These are phyloP conservation scores for Drosophila sturtevanti DNA, from an alignment of 1,140 invertebrate species.

Conservation along the genomic window DNA sequence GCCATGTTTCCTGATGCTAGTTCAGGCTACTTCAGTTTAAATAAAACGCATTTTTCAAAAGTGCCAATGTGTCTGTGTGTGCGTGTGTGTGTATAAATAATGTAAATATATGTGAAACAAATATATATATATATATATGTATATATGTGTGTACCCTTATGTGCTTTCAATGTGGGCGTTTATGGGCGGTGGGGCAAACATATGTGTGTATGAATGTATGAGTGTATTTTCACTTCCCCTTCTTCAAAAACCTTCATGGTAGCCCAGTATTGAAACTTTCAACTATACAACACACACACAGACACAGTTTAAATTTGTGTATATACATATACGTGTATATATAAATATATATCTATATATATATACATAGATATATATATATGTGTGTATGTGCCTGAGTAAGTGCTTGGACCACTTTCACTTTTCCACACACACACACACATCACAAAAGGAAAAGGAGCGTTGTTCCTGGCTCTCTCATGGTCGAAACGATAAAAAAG, in stretches of 20 bases:
- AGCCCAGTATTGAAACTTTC: constrained; percentile 75
- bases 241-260: constrained; percentile 11
- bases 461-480: constrained; percentile 50
- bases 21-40: constrained; percentile 56
- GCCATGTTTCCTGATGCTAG: constrained; percentile 19
- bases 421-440: constrained; percentile 32
- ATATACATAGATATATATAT: background rate
- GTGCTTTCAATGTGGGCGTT: constrained; percentile 63
- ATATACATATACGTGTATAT: background rate
- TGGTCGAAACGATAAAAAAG: constrained; percentile 77
- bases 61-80: constrained; percentile 43
- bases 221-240: background rate
- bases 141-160: constrained; percentile 37
- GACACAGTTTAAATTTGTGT: constrained; percentile 44
- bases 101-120: constrained; percentile 50
- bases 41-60: constrained; percentile 78
- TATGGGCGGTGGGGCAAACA: constrained; percentile 62
- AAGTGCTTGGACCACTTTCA: constrained; percentile 66
- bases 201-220: background rate
- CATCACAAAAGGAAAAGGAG: background rate
- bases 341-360: constrained; percentile 35
- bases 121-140: constrained; percentile 8
- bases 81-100: constrained; percentile 64
- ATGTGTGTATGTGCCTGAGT: constrained; percentile 19
- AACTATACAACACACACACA: constrained; percentile 58